These are phyloP conservation scores for Papilio xuthus DNA, from an alignment of 1,140 invertebrate genomes.

Conservation along the genomic window DNA sequence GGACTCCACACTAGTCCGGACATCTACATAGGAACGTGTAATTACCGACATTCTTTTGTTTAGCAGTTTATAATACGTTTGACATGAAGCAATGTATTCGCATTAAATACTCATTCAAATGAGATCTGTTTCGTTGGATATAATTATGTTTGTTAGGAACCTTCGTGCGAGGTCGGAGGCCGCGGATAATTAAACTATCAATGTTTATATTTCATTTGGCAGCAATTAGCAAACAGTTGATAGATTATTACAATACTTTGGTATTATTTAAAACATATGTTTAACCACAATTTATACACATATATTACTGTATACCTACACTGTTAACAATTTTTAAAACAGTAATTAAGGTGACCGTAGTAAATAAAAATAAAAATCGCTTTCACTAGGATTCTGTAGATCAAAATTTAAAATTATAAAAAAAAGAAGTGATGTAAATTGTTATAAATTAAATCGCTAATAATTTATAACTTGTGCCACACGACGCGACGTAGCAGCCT, in stretches of 20 bases:
- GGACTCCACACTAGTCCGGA: neutral
- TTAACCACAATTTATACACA: too few relatives aligned
- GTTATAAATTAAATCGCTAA: neutral
- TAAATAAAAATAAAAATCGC: too few relatives aligned
- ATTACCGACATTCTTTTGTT: neutral
- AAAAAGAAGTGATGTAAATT: too few relatives aligned
- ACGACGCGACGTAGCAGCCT: slow-evolving; percentile 41
- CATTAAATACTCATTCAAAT: slow-evolving; percentile 42
- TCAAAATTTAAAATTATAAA: too few relatives aligned
- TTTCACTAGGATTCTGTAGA: too few relatives aligned
- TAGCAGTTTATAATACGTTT: neutral
- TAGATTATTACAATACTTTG: neutral
- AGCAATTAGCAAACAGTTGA: neutral
- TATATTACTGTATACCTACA: too few relatives aligned
- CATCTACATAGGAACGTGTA: neutral
- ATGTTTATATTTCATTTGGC: slow-evolving; percentile 30
- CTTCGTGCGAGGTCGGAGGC: slow-evolving; percentile 45
- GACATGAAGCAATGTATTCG: neutral
- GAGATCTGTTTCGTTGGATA: slow-evolving; percentile 42
- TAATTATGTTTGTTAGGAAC: slow-evolving; percentile 43
- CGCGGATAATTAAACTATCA: slow-evolving; percentile 47
- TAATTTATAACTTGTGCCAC: slow-evolving; percentile 43
- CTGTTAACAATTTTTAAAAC: too few relatives aligned
- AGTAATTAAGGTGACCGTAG: too few relatives aligned
- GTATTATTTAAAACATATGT: neutral